A percentile compares a stretch with the other conserved stretches of the same genome.
These are phyloP conservation scores for Acromyrmex charruanus DNA, from an alignment of 1,140 invertebrate species.

Conservation along the genomic window DNA sequence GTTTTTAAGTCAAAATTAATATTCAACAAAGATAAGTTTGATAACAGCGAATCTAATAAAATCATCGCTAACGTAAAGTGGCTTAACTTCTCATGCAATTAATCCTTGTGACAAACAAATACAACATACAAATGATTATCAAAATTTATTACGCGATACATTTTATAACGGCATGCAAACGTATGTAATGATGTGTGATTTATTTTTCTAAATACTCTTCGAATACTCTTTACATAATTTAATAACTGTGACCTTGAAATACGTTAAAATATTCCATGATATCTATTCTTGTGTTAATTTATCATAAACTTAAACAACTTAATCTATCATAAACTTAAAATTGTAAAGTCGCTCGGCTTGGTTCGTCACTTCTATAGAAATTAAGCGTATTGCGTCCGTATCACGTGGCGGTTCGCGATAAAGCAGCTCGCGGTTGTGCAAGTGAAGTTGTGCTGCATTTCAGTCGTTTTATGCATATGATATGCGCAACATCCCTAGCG, in stretches of 20 bases:
- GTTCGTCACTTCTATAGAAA: background rate
- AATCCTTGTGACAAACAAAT: background rate
- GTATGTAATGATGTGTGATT: background rate
- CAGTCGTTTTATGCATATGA: background rate
- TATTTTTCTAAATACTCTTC: background rate
- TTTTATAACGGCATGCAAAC: too few species aligned
- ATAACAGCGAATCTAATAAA: slow-evolving; percentile 18
- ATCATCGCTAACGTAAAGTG: background rate
- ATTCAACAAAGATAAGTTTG: too few species aligned
- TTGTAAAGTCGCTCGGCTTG: background rate
- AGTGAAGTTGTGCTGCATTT: background rate
- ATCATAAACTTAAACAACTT: background rate
- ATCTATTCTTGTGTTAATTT: background rate
- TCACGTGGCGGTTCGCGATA: background rate
- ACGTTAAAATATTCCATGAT: background rate
- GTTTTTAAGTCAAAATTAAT: background rate
- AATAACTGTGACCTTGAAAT: background rate
- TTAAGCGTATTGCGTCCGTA: background rate
- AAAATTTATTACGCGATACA: background rate
- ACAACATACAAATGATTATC: background rate
- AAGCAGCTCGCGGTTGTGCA: background rate
- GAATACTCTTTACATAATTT: background rate
- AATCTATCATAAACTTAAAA: background rate
- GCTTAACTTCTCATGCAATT: slow-evolving; percentile 4
- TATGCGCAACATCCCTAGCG: too few species aligned